Evolutionary conservation across 2,888 invertebrate genomes (phyloP), one percentile per base, ranked within the genome.

Genomic region (Melangyna quadrimaculata): DNA sequence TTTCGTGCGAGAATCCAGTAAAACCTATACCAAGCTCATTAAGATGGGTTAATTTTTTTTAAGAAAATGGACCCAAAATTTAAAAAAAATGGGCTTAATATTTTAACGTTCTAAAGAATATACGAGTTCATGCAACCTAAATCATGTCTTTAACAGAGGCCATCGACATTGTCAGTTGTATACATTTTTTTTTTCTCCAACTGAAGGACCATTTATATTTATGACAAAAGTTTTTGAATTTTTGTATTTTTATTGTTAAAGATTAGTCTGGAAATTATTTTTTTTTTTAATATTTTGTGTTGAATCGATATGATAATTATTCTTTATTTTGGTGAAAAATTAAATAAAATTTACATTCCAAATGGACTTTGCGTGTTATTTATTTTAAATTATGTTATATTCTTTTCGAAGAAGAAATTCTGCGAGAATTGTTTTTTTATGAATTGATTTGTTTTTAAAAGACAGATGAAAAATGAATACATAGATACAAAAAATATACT

Each of bases 271-370:
- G 6, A 55, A 55, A 55, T 55, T 55, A 55, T 7, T 8, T 51
- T n/a, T 51, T 24, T 2, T 48, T 48, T 22, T 0, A 4, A 27
- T 12, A 19, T 10, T 51, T 24, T 24, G 2, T 51, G 24, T 7
- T 51, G 51, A 53, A 53, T 29, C 29, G 27, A 53, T 53, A 53
- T n/a, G n/a, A n/a, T n/a, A n/a, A n/a, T n/a, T n/a, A 32, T 55
- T 32, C 27, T 4, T 2, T n/a, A n/a, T 55, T 55, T 55, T 29
- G 29, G 29, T 55, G 29, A 17, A 55, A 17, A 17, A 29, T 17
- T n/a, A n/a, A 29, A 17, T 17, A 55, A 32, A 55, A 32, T 55
- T 55, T 55, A 55, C 55, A 32, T 32, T 32, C 17, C 32, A 57
- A 32, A 32, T 57, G 32, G 55, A 32, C 55, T 29, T 55, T 32